These are phyloP conservation scores for Hydra vulgaris DNA, from an alignment of 30 jellyfish, hydroid and myxozoan genomes.

Conservation along the genomic window DNA sequence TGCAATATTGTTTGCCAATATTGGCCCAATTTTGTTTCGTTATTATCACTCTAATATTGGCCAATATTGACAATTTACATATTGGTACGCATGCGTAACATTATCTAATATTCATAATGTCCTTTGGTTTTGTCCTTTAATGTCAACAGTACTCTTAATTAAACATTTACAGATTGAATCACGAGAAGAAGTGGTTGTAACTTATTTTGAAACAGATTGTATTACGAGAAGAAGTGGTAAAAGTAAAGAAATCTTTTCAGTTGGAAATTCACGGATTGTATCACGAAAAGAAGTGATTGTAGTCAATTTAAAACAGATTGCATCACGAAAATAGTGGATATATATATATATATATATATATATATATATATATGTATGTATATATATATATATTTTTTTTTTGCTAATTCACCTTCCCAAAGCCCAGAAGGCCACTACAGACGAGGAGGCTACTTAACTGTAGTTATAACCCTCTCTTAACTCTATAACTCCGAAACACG, in stretches of 20 bases:
- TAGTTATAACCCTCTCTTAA: too few species aligned
- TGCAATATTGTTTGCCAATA: not conserved
- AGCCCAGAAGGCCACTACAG: too few species aligned
- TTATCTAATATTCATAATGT: not conserved
- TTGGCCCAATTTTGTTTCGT: not conserved
- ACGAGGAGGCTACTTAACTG: too few species aligned
- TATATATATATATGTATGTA: too few species aligned
- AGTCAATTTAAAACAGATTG: not conserved
- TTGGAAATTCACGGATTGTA: not conserved
- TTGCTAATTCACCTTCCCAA: too few species aligned
- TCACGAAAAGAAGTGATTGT: not conserved
- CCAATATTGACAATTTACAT: not conserved
- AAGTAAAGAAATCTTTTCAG: not conserved
- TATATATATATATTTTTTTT: too few species aligned
- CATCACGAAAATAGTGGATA: not conserved
- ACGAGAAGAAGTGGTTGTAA: not conserved
- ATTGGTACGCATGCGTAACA: not conserved
- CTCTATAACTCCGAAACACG: too few species aligned
- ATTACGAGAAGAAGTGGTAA: not conserved
- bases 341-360: too few species aligned
- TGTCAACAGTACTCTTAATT: not conserved
- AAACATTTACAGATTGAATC: not conserved
- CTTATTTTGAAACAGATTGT: not conserved
- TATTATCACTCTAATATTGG: not conserved
- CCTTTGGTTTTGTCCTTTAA: not conserved